Evolutionary conservation across 2,888 invertebrate genomes (phyloP), one percentile per base, ranked within the genome.

Genomic region (Brachypalpus laphriformis): DNA sequence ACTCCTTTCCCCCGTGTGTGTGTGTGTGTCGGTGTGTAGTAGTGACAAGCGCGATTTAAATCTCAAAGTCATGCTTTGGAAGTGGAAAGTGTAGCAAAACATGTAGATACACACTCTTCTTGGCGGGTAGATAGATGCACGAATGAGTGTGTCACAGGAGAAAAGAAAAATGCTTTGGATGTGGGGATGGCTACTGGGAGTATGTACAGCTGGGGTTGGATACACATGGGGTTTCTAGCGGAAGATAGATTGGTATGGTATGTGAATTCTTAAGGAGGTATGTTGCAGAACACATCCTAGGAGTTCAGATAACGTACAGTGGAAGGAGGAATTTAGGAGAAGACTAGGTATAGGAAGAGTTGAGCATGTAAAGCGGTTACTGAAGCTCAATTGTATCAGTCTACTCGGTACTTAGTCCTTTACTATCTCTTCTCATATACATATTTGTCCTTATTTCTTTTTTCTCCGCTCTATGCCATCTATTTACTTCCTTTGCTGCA

Each of bases 1-100:
- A 34, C 14, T 56, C 42, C 54, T 37, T 37, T 11, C 42, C 47
- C n/a, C 31, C 11, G 31, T 14, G 56, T 18, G 20, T 47, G 34
- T 47, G 51, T 8, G 51, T 45, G 45, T 18, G 63, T 18, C 40
- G 56, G 25, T 40, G 51, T 5, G 51, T 45, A 47, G 75, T 57
- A 63, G 80, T 80, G 80, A 83, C 83, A 83, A 80, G 71, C 78
- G 83, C 80, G 83, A 80, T 83, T 83, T 83, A 83, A 74, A 83
- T 83, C 83, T 83, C 80, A 80, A 83, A 83, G 70, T 83, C 83
- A 65, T 80, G 83, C 68, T 75, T 74, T 47, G 63, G 54, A 78
- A 80, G 81, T 81, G 81, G 71, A 85, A 85, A 85, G 85, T 85
- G 85, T 85, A 85, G 85, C 81, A 85, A 71, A 85, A 76, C 85